Base-by-base conservation (phyloP, 2,888 invertebrate genomes). In the Luperina nickerlii region DNA sequence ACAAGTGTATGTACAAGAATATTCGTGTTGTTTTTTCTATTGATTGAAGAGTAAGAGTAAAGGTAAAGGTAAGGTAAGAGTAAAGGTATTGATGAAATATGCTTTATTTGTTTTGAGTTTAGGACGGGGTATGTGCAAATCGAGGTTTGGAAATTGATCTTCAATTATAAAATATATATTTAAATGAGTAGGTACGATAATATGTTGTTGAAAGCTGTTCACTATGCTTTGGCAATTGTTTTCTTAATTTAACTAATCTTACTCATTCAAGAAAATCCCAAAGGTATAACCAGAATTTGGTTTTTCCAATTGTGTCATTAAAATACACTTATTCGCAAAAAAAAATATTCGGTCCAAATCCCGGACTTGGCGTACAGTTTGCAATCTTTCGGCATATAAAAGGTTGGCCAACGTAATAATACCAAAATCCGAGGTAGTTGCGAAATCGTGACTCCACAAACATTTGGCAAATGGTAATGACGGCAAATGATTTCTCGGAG, bases 381-480 rank as follows among this genome's bases (percentile, higher is more conserved):
- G 76, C 78, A 78, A 85, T 65, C n/a, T 24, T 76, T 68, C 48
- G 42, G 51, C 45, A 20, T 27, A 69, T 67, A 79, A 77, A 89
- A 82, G 78, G 79, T 85, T 83, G 81, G 71, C 75, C 83, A 83
- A 78, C 57, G 27, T 79, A 85, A 83, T 89, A 75, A 82, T 72
- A 87, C 72, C 75, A n/a, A 88, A 87, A 83, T 72, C 76, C 68
- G 70, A 73, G 45, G 60, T 38, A 73, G 79, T 89, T 88, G 74
- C 76, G 66, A 87, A 88, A 89, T 85, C 81, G 82, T 87, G 87
- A 86, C 84, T 81, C 69, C 65, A 78, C 77, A 87, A 87, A 86
- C 80, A 86, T 89, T 89, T 76, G 86, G 83, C 78, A 81, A 89
- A 85, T 85, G 76, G 69, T 85, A 85, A 89, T 86, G 87, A 85